Conservation (phyloP, 2,797 vertebrate species). For the Enteromius treurensis region DNA sequence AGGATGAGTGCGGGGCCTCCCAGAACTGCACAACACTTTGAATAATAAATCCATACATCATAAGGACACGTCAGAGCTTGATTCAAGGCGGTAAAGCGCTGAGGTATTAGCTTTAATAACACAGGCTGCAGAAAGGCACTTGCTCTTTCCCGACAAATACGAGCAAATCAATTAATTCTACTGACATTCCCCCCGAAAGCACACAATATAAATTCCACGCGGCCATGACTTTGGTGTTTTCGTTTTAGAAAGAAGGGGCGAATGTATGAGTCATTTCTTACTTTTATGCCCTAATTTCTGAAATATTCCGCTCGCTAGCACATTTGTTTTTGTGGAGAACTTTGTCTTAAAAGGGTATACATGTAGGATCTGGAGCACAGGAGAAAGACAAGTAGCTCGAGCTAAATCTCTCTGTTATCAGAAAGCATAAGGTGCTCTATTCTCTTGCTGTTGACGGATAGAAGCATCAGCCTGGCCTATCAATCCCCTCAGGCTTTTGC, state of each 20-base stretch:
- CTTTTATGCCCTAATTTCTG: conserved; percentile 57
- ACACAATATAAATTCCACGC: conserved; percentile 68
- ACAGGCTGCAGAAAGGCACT: conserved; percentile 74
- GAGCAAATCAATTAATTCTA: conserved; percentile 79
- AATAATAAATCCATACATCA: conserved; percentile 83
- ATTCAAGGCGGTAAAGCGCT: conserved; percentile 77
- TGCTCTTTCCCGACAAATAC: conserved; percentile 78
- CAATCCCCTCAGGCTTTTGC: conserved; percentile 7
- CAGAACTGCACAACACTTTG: conserved; percentile 69
- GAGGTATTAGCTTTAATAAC: conserved; percentile 84
- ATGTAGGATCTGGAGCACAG: conserved; percentile 16
- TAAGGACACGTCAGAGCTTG: conserved; percentile 76
- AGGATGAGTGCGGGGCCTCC: conserved; percentile 57
- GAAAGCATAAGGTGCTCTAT: conserved; percentile 9
- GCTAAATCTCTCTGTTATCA: conserved; percentile 27
- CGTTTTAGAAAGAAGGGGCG: conserved; percentile 50
- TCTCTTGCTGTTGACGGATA: conserved; percentile 25
- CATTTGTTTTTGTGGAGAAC: conserved; percentile 63
- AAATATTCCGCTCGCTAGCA: conserved; percentile 50
- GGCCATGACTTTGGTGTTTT: conserved; percentile 63
- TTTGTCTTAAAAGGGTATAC: conserved; percentile 48
- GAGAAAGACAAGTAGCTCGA: conserved; percentile 25
- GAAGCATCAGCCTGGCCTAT: conserved; percentile 29
- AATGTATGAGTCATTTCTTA: conserved; percentile 48
- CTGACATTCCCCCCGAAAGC: conserved; percentile 67